These are phyloP conservation scores for Incurvaria masculella DNA, from an alignment of 2,888 invertebrate species.

Conservation along the genomic window DNA sequence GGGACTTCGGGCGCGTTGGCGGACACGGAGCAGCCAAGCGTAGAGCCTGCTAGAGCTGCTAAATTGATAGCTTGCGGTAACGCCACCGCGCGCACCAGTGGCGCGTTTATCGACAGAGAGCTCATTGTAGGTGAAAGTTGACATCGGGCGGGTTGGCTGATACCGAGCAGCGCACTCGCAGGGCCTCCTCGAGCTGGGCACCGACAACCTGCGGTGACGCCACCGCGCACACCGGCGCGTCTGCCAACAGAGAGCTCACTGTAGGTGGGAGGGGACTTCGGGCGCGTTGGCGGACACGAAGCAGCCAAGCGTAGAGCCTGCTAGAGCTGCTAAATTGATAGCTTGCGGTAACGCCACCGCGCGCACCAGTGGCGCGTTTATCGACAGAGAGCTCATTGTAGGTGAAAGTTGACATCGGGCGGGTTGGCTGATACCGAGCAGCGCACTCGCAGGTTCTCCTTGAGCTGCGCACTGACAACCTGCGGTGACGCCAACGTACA, in stretches of 20 bases:
- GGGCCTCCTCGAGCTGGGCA: slow-evolving; percentile 78
- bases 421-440: slow-evolving; percentile 89
- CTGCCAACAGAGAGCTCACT: too few species aligned
- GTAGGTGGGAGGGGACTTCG: slow-evolving; percentile 84
- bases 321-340: slow-evolving; percentile 81
- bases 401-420: slow-evolving; percentile 78
- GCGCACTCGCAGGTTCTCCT: slow-evolving; percentile 76
- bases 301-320: slow-evolving; percentile 78
- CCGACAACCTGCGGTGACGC: slow-evolving; percentile 75
- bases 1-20: slow-evolving; percentile 83
- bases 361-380: slow-evolving; percentile 87
- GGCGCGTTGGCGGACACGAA: slow-evolving; percentile 85
- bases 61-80: slow-evolving; percentile 79
- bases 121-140: slow-evolving; percentile 54
- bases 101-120: slow-evolving; percentile 66
- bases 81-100: slow-evolving; percentile 71
- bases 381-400: slow-evolving; percentile 16
- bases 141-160: slow-evolving; percentile 85
- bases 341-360: slow-evolving; percentile 67
- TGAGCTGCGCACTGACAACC: slow-evolving; percentile 81
- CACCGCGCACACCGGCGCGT: slow-evolving; percentile 77
- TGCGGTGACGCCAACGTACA: slow-evolving; percentile 69
- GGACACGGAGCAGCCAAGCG: slow-evolving; percentile 81
- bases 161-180: slow-evolving; percentile 80
- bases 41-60: slow-evolving; percentile 76